Conservation (phyloP, 2,113 vertebrate genomes). For the Etia nguti region DNA sequence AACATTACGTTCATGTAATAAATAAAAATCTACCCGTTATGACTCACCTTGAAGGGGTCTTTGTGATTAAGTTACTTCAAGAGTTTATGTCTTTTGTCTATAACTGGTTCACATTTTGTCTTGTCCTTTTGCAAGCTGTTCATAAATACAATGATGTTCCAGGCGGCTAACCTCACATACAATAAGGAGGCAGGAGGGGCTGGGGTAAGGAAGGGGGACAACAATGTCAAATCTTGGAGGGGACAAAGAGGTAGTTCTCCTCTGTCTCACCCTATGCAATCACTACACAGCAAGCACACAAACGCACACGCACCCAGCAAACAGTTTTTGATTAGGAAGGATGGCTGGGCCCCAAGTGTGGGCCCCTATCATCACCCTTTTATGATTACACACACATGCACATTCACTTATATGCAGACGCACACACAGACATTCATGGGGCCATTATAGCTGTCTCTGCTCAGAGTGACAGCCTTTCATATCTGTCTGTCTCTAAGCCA, state of each 20-base stretch:
- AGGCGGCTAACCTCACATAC: conserved; percentile 17
- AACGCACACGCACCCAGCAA: neutral
- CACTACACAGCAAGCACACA: conserved; percentile 11
- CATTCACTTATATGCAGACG: neutral
- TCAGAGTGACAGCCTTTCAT: conserved; percentile 70
- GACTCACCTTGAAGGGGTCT: neutral
- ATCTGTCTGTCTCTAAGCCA: conserved; percentile 60
- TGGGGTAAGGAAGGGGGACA: neutral
- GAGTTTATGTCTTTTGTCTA: neutral
- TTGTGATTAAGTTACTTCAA: neutral
- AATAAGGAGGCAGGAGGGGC: neutral
- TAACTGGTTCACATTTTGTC: neutral
- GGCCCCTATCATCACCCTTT: conserved; percentile 55
- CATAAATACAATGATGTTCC: conserved; percentile 26
- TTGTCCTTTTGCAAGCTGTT: neutral
- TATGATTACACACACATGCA: conserved; percentile 36
- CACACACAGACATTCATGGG: conserved; percentile 19
- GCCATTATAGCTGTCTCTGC: conserved; percentile 63
- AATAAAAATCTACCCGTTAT: neutral
- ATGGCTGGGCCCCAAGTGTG: conserved; percentile 9
- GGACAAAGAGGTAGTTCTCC: conserved; percentile 58
- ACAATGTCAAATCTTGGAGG: conserved; percentile 37
- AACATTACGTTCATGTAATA: neutral
- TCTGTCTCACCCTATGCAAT: conserved; percentile 45
- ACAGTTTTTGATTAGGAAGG: conserved; percentile 43